phyloP scores from a whole-genome alignment of 2,797 vertebrate species.

The Crocidura indochinensis region DNA sequence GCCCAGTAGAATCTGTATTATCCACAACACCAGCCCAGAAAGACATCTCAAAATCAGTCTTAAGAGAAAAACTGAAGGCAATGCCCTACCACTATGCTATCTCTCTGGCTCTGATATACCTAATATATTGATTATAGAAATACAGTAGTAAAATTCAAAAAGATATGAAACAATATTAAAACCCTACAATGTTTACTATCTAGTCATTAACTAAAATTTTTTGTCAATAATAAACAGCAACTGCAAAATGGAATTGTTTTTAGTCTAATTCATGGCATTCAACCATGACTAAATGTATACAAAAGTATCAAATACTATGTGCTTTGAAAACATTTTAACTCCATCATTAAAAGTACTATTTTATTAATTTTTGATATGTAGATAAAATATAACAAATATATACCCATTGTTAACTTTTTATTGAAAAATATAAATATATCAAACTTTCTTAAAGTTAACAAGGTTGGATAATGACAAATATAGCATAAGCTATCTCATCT shows the following conservation, averaged over 20 bases:
- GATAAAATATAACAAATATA: slow-evolving; percentile 1
- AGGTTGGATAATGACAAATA: slow-evolving; percentile 2
- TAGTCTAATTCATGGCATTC: background rate
- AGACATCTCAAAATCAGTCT: too few species aligned
- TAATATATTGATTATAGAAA: background rate
- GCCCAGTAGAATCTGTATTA: too few species aligned
- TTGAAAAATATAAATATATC: slow-evolving; percentile 16
- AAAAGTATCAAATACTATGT: background rate
- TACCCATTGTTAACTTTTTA: background rate
- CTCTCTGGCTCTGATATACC: too few species aligned
- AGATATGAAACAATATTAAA: background rate
- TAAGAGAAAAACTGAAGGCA: too few species aligned
- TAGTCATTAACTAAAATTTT: too few species aligned
- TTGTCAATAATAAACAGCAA: too few species aligned
- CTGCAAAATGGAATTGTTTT: background rate
- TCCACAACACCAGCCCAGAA: too few species aligned
- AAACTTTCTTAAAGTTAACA: background rate
- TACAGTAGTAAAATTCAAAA: background rate
- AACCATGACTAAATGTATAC: background rate
- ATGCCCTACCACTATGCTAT: too few species aligned
- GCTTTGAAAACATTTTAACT: background rate
- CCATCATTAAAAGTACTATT: slow-evolving; percentile 22
- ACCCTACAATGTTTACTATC: background rate
- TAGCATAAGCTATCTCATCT: background rate
- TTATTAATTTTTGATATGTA: slow-evolving; percentile 13